Evolutionary conservation across 2,797 vertebrate genomes (phyloP).

Genomic region (Muscicapa comitata): DNA sequence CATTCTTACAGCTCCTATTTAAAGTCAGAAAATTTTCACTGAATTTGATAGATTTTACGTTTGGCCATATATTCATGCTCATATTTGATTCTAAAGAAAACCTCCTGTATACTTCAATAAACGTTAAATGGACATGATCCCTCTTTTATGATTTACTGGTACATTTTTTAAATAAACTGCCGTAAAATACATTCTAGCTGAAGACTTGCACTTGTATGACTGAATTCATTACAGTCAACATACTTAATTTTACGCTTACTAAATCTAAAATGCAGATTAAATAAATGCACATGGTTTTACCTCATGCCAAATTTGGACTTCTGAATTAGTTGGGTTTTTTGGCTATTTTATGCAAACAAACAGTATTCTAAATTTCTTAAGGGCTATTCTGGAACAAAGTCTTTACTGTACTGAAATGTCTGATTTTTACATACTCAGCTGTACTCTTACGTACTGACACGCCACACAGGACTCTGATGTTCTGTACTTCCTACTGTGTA

Average conservation of each 20-base stretch:
- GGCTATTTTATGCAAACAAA: conserved; percentile 56
- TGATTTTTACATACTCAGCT: conserved; percentile 39
- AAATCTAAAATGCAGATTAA: conserved; percentile 82
- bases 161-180: conserved; percentile 85
- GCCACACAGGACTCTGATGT: conserved; percentile 33
- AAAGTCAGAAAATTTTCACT: conserved; percentile 85
- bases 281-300: conserved; percentile 86
- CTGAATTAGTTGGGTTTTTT: conserved; percentile 70
- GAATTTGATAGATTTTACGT: conserved; percentile 84
- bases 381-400: conserved; percentile 53
- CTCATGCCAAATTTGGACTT: conserved; percentile 76
- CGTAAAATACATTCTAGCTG: conserved; percentile 78
- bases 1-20: conserved; percentile 91
- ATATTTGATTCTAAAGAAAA: conserved; percentile 86
- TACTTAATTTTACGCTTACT: conserved; percentile 83
- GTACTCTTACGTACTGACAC: not conserved
- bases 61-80: conserved; percentile 86
- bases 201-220: conserved; percentile 84
- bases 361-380: conserved; percentile 58
- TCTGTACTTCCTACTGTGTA: conserved; percentile 42
- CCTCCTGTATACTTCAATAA: conserved; percentile 91
- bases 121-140: conserved; percentile 87
- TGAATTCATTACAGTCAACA: conserved; percentile 83
- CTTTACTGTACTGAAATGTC: conserved; percentile 51
- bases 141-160: conserved; percentile 88